Base-by-base conservation (phyloP, 2,797 vertebrate species). In the Chloroceryle amazona region DNA sequence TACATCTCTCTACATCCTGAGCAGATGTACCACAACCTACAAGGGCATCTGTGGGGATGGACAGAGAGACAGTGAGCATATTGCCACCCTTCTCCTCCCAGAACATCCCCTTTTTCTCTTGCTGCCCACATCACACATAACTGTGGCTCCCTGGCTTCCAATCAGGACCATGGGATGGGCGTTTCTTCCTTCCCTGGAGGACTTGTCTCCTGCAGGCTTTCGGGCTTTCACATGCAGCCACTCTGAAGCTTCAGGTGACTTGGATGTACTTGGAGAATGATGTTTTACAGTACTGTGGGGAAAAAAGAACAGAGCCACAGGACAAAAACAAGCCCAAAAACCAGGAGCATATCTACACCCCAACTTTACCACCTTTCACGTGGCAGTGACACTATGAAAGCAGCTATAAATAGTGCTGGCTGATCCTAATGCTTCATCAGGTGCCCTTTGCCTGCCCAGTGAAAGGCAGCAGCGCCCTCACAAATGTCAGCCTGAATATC, bases 41-140 rank as follows among this genome's bases (percentile, higher is more conserved):
- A 46, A 60, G 29, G 55, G 14, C 41, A 23, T 29, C 41, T 37
- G 15, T 51, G 58, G 60, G 21, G n/a, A 29, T 16, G 66, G 63
- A 49, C 0, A 3, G 47, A 81, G 28, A 51, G n/a, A 46, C 7
- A 55, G 41, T 23, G 65, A n/a, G 23, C 6, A 5, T 13, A 19
- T 2, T 75, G 46, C 9, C 35, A 47, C 26, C 7, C 31, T 62
- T 26, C 19, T 87, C 17, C 61, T 70, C 15, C 29, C 14, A 70
- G 37, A 66, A 21, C 23, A 31, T 46, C 67, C 13, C 33, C 7
- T 63, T 79, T 65, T 49, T 42, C 17, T 82, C 26, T 75, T 61
- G 46, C 25, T 93, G 16, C 72, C 37, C 79, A 58, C 1, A 1
- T 4, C 26, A 49, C 20, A 21, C 0, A 0, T 4, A 51, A 4